phyloP scores from a whole-genome alignment of 1,140 invertebrate genomes.

The Cydia fagiglandana region DNA sequence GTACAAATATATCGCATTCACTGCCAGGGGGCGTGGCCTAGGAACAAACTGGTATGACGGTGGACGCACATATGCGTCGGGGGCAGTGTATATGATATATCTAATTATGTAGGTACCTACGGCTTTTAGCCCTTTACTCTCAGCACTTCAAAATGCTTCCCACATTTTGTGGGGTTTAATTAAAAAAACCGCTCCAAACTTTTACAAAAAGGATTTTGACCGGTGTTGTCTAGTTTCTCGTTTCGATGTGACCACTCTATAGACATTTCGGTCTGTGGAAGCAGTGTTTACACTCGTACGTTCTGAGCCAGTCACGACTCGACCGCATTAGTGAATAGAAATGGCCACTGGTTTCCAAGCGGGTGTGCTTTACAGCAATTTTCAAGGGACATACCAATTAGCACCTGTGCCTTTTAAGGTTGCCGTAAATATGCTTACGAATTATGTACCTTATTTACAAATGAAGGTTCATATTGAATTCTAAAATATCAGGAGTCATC shows the following conservation, averaged over 20 bases:
- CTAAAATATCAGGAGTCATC: background rate
- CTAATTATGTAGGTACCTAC: no score
- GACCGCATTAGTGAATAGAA: conserved; percentile 56
- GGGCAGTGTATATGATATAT: no score
- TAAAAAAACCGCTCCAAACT: background rate
- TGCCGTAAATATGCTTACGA: background rate
- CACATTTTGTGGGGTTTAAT: no score
- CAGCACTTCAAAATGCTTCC: no score
- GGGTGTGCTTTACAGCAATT: background rate
- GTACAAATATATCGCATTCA: no score
- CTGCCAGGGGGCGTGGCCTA: no score
- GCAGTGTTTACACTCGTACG: conserved; percentile 43
- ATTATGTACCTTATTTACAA: background rate
- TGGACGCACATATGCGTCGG: no score
- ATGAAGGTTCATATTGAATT: background rate
- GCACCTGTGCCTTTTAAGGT: background rate
- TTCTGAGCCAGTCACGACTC: conserved; percentile 60
- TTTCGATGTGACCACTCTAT: background rate
- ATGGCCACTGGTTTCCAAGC: conserved; percentile 37
- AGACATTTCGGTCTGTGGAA: conserved; percentile 6
- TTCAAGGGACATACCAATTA: background rate
- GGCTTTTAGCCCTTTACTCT: no score
- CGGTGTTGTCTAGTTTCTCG: background rate
- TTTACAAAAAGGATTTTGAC: background rate
- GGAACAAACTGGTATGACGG: no score